Base-by-base conservation (phyloP, 2,797 vertebrate species). In the Mus caroli region DNA sequence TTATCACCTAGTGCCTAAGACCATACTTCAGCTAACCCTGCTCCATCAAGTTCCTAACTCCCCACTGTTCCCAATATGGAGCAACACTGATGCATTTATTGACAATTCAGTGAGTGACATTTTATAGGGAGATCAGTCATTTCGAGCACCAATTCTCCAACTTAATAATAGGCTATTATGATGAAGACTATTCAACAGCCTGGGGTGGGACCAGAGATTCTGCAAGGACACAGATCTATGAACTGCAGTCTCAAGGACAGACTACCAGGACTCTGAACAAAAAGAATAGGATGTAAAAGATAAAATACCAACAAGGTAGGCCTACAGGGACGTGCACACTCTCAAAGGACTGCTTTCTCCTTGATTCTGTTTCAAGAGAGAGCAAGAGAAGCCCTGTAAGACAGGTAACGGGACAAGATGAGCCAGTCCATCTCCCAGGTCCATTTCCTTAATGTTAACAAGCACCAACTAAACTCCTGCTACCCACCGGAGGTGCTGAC, bases 81-180 rank as follows among this genome's bases (percentile, higher is more conserved):
- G 69, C 4, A 76, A 22, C 76, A 56, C 22, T 62, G 95, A 89
- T 26, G 15, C n/a, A 58, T 76, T 94, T 88, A 94, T 87, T 93
- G 80, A 88, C 80, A 94, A 71, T 46, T 80, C 56, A 92, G 20
- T 78, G 73, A 92, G 20, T 84, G 76, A 88, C 26, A 93, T 77
- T 31, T 88, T 84, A 95, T 69, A 77, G 28, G 26, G 12, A 76
- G 9, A 34, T 28, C 43, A 17, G 69, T 28, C 64, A 69, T 37
- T 26, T 34, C 31, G 7, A 76, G 14, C n/a, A 75, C 17, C 11
- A 40, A 37, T 54, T 54, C 73, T 46, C 62, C 40, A 31, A 88
- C 12, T 43, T 90, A 91, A 88, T 26, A 15, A 24, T 54, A 64
- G 40, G 64, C 34, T 73, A 67, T 86, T 69, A 73, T 64, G 90